Percentiles rank a stretch among this genome's conserved stretches.
phyloP scores from a whole-genome alignment of 2,113 vertebrate species.

The Grammomys dolichurus region DNA sequence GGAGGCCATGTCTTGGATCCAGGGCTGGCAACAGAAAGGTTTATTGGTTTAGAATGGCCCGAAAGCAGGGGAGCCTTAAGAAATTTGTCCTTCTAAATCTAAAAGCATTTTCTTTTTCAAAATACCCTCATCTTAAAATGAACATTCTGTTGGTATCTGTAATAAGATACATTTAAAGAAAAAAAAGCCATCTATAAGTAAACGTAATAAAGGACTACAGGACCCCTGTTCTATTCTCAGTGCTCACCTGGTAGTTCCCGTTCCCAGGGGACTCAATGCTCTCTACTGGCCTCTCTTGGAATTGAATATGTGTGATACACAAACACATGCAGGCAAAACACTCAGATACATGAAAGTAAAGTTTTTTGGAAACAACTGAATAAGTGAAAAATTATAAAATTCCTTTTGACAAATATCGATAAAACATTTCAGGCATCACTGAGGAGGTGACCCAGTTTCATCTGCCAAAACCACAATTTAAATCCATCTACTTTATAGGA shows the following conservation, averaged over 20 bases:
- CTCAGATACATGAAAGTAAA: background rate
- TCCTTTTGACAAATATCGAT: background rate
- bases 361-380: background rate
- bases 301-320: background rate
- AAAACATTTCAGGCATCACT: background rate
- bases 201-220: background rate
- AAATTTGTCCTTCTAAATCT: background rate
- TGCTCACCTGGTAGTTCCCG: background rate
- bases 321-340: background rate
- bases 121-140: background rate
- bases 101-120: background rate
- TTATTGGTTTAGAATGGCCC: background rate
- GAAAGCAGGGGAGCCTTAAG: background rate
- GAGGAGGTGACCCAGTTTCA: background rate
- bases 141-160: background rate
- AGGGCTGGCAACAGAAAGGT: background rate
- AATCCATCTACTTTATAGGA: background rate
- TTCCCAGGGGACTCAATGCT: background rate
- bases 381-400: constrained; percentile 26
- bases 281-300: background rate
- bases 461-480: background rate
- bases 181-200: background rate
- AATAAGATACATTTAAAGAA: background rate
- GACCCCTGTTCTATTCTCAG: background rate
- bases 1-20: background rate